Percentiles rank a stretch among this genome's conserved stretches.
phyloP scores from a whole-genome alignment of 2,113 vertebrate genomes.

The Rhinogobius similis region DNA sequence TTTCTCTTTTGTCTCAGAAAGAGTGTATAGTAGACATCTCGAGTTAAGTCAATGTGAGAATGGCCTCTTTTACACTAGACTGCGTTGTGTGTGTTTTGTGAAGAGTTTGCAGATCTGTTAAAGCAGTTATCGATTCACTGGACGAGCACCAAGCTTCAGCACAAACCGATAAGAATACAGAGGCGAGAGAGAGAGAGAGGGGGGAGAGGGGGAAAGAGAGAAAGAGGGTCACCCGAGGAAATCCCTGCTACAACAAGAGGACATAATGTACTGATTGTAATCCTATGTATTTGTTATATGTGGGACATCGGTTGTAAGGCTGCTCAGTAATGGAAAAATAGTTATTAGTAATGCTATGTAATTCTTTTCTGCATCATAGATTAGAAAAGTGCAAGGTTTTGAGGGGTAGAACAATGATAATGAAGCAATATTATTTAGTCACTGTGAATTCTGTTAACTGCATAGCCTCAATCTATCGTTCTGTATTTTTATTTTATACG shows the following conservation, averaged over 20 bases:
- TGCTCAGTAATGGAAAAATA: no score
- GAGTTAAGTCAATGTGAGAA: background rate
- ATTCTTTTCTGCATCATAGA: no score
- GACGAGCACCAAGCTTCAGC: background rate
- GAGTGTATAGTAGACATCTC: background rate
- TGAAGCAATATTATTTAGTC: no score
- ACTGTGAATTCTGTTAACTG: no score
- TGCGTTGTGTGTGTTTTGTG: constrained; percentile 5
- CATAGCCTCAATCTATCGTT: no score
- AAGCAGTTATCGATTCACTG: constrained; percentile 5
- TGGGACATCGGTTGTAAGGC: no score
- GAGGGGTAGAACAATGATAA: no score
- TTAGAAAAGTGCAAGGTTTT: no score
- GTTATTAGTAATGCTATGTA: no score
- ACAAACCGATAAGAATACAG: constrained; percentile 1
- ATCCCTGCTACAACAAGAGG: background rate
- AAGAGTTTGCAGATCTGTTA: constrained; percentile 10
- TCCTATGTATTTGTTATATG: background rate
- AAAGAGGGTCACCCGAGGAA: background rate
- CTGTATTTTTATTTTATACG: no score
- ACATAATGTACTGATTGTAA: background rate
- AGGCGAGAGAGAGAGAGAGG: background rate
- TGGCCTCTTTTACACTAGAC: background rate
- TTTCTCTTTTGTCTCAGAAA: background rate
- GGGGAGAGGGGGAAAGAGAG: no score